A percentile compares a stretch with the other conserved stretches of the same genome.
phyloP scores from a whole-genome alignment of 2,888 invertebrate species.

The Ernsta delagoae region DNA sequence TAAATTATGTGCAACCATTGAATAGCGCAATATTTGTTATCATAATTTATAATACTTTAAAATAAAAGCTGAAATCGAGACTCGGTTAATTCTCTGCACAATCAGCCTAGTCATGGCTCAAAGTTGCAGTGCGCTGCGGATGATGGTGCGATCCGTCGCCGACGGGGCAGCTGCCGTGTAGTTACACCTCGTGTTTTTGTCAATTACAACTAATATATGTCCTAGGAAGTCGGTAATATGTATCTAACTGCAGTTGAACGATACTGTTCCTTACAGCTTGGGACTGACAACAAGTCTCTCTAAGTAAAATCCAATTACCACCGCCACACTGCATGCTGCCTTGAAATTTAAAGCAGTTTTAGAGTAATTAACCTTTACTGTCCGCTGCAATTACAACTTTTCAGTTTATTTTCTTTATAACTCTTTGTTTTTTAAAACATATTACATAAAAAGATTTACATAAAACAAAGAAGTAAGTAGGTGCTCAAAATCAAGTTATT shows the following conservation, averaged over 20 bases:
- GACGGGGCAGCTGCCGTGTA: slow-evolving; percentile 18
- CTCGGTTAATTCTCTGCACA: no score
- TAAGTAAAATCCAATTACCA: slow-evolving; percentile 14
- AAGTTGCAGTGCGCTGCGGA: background rate
- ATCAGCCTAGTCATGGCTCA: no score
- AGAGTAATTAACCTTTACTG: background rate
- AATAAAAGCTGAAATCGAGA: no score
- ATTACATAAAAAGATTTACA: no score
- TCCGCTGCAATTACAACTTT: no score
- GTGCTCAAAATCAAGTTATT: no score
- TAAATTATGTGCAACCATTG: no score
- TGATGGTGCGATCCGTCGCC: slow-evolving; percentile 7
- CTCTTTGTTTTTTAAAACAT: no score
- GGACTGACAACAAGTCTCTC: background rate
- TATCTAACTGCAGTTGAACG: slow-evolving; percentile 12
- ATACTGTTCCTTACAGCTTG: slow-evolving; percentile 17
- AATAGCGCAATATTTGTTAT: no score
- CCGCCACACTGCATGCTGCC: background rate
- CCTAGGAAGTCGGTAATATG: slow-evolving; percentile 33
- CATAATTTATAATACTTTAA: no score
- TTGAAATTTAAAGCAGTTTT: background rate
- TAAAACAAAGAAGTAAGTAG: no score
- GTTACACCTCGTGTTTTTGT: slow-evolving; percentile 21
- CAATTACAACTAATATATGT: slow-evolving; percentile 33
- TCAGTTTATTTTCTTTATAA: no score